These are phyloP conservation scores for Blennius ocellaris DNA, from an alignment of 2,113 vertebrate genomes.

Conservation along the genomic window DNA sequence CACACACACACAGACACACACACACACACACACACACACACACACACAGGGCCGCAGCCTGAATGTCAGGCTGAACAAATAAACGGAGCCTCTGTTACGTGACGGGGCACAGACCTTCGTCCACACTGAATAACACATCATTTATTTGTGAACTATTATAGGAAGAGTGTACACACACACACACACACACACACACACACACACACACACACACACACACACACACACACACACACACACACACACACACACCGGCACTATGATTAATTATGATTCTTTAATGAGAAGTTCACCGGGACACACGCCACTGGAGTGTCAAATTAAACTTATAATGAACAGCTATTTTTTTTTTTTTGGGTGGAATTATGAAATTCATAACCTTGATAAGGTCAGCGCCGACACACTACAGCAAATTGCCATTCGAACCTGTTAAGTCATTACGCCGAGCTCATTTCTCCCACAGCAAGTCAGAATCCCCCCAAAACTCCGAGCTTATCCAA, in stretches of 20 bases:
- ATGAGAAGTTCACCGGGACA: constrained; percentile 70
- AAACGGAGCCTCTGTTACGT: neutral
- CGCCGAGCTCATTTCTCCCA: constrained; percentile 34
- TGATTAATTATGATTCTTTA: constrained; percentile 71
- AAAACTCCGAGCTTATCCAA: constrained; percentile 9
- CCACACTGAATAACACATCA: constrained; percentile 16
- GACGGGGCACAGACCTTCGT: constrained; percentile 5
- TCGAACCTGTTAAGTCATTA: constrained; percentile 50
- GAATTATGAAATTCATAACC: constrained; percentile 58
- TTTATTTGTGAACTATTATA: constrained; percentile 30
- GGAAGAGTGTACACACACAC: too few relatives aligned
- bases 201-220: too few relatives aligned
- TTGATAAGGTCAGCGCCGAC: constrained; percentile 59
- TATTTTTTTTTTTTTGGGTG: constrained; percentile 40
- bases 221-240: too few relatives aligned
- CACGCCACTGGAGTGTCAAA: constrained; percentile 78
- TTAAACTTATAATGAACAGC: constrained; percentile 71
- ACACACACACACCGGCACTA: neutral
- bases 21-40: too few relatives aligned
- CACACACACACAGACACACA: too few relatives aligned
- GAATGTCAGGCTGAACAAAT: neutral
- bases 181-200: too few relatives aligned
- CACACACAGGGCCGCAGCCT: too few relatives aligned
- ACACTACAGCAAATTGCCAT: constrained; percentile 52
- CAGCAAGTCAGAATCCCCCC: constrained; percentile 25